A percentile compares a stretch with the other conserved stretches of the same genome.
Conservation (phyloP, 2,797 vertebrate genomes). For the Thamnophis elegans region DNA sequence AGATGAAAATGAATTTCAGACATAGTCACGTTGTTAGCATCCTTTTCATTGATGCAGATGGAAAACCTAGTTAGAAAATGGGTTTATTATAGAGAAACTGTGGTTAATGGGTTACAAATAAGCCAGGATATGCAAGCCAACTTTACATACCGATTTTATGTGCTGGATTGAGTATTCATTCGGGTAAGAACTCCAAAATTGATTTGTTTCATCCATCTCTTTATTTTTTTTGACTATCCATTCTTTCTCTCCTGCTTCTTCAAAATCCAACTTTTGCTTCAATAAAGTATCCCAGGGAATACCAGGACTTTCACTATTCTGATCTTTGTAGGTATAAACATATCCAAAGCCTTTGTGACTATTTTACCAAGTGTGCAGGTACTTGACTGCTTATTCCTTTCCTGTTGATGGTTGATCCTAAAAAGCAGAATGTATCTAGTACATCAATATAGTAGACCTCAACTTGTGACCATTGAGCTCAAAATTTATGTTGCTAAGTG, state of each 20-base stretch:
- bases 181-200: neutral
- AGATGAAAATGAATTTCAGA: neutral
- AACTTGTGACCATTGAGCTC: no score
- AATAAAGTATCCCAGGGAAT: neutral
- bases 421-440: neutral
- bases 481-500: no score
- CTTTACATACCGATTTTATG: neutral
- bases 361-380: neutral
- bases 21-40: neutral
- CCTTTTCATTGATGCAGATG: neutral
- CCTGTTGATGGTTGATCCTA: neutral
- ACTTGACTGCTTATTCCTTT: neutral
- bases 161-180: neutral
- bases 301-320: neutral
- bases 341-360: neutral
- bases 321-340: neutral
- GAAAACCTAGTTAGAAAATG: neutral
- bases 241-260: neutral
- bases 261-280: neutral
- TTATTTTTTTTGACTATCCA: neutral
- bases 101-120: neutral
- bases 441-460: neutral
- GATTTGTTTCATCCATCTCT: neutral
- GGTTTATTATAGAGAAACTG: neutral
- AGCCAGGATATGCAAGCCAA: neutral